phyloP scores from a whole-genome alignment of 2,113 vertebrate genomes.

The Sander vitreus region DNA sequence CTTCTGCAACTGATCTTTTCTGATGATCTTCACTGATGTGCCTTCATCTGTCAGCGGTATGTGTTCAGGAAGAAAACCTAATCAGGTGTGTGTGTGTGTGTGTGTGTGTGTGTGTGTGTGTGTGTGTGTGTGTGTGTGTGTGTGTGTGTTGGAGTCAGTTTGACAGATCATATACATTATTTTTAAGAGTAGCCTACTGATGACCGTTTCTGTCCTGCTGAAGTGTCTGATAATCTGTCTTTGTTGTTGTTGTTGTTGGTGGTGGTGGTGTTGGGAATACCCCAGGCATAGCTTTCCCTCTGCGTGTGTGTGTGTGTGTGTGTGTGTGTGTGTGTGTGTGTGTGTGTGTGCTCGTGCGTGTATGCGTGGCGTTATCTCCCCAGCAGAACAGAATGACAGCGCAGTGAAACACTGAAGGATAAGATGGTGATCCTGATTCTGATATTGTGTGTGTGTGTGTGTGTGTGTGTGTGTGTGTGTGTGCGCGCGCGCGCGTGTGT shows the following conservation, averaged over 20 bases:
- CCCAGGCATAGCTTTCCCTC: constrained; percentile 21
- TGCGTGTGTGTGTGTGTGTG: not conserved
- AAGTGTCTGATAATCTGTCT: constrained; percentile 47
- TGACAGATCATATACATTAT: constrained; percentile 37
- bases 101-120: constrained; percentile 15
- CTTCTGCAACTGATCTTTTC: not conserved
- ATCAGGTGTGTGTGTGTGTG: not conserved
- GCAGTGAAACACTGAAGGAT: not conserved
- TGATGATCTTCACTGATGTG: not conserved
- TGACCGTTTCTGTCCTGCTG: constrained; percentile 38
- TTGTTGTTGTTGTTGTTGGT: not conserved
- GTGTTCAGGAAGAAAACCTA: not conserved
- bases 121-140: constrained; percentile 1
- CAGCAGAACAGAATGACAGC: constrained; percentile 10
- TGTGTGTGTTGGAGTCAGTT: constrained; percentile 4
- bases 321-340: too few species aligned
- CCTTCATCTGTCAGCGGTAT: not conserved
- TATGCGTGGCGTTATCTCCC: constrained; percentile 20
- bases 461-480: too few species aligned
- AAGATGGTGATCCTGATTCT: too few species aligned
- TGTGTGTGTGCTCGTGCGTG: not conserved
- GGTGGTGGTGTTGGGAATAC: constrained; percentile 37
- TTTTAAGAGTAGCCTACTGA: constrained; percentile 36
- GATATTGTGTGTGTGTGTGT: not conserved
- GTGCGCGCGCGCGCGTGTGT: too few species aligned